Evolutionary conservation across 2,797 vertebrate genomes (phyloP).

Genomic region (Cossypha caffra): DNA sequence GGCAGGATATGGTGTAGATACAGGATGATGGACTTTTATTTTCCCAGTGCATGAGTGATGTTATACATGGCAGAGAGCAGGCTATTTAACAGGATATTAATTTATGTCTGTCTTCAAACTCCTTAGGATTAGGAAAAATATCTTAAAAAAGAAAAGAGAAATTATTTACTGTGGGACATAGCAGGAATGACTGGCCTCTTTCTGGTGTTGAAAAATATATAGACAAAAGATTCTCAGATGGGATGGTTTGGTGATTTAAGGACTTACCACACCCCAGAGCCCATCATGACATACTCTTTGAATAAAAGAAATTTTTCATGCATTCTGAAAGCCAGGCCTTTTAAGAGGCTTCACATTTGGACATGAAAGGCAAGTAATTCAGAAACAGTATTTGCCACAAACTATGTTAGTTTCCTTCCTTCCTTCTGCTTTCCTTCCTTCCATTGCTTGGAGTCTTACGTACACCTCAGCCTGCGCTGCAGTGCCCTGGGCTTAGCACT

Average conservation of each 20-base stretch:
- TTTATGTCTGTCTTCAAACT: background rate
- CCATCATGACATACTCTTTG: background rate
- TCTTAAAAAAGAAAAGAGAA: background rate
- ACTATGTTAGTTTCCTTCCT: background rate
- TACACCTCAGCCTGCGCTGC: rapidly evolving
- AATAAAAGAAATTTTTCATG: background rate
- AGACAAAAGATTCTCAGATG: background rate
- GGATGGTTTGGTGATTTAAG: background rate
- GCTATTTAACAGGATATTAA: background rate
- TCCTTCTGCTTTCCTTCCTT: background rate
- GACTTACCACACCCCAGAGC: background rate
- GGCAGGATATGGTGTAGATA: background rate
- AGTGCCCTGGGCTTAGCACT: background rate
- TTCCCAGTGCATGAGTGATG: background rate
- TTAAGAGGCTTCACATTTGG: background rate
- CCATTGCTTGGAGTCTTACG: background rate
- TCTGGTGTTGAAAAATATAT: background rate
- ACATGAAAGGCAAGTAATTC: background rate
- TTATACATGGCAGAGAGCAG: background rate
- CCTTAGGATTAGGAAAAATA: background rate
- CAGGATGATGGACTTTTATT: background rate
- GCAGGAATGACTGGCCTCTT: background rate
- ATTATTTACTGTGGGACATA: background rate
- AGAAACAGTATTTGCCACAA: background rate
- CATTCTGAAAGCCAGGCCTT: background rate